A percentile compares a stretch with the other conserved stretches of the same genome.
phyloP scores from a whole-genome alignment of 53 echinoderm and acorn worm species.

The Crossaster papposus region DNA sequence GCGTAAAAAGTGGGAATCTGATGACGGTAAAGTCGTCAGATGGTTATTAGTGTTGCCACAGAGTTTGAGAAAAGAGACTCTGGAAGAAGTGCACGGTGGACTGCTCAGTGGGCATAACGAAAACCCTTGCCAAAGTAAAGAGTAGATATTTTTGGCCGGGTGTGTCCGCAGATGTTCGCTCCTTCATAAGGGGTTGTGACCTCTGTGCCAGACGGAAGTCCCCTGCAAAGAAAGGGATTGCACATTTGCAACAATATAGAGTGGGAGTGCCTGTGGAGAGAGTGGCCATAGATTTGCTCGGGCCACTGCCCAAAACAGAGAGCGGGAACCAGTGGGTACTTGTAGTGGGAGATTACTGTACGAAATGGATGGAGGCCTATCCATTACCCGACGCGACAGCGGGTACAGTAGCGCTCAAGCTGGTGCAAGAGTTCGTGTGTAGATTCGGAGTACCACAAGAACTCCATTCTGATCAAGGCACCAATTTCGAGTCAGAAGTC shows the following conservation, averaged over 20 bases:
- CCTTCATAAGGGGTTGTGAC: constrained; percentile 33
- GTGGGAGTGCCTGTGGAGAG: constrained; percentile 48
- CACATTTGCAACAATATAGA: constrained; percentile 29
- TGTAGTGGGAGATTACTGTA: constrained; percentile 60
- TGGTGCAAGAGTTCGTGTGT: constrained; percentile 66
- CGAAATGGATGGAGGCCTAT: constrained; percentile 68
- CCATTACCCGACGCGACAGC: constrained; percentile 52
- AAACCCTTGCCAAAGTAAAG: constrained; percentile 47
- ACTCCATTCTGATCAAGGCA: constrained; percentile 57
- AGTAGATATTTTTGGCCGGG: constrained; percentile 45
- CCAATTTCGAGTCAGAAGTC: constrained; percentile 47
- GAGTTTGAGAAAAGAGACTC: constrained; percentile 17
- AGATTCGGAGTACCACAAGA: constrained; percentile 62
- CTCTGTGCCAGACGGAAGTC: constrained; percentile 45
- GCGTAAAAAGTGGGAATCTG: constrained; percentile 7
- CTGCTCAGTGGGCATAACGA: constrained; percentile 22
- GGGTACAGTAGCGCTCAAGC: constrained; percentile 41
- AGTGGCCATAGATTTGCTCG: constrained; percentile 52
- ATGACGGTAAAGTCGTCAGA: constrained; percentile 10
- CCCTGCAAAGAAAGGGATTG: constrained; percentile 25
- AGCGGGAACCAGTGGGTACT: constrained; percentile 52
- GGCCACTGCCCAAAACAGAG: constrained; percentile 52
- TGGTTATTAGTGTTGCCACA: constrained; percentile 40
- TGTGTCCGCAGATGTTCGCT: constrained; percentile 35
- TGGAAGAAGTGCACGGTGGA: constrained; percentile 55